Conservation (phyloP, 2,113 vertebrate genomes). For the Sisor rabdophorus region DNA sequence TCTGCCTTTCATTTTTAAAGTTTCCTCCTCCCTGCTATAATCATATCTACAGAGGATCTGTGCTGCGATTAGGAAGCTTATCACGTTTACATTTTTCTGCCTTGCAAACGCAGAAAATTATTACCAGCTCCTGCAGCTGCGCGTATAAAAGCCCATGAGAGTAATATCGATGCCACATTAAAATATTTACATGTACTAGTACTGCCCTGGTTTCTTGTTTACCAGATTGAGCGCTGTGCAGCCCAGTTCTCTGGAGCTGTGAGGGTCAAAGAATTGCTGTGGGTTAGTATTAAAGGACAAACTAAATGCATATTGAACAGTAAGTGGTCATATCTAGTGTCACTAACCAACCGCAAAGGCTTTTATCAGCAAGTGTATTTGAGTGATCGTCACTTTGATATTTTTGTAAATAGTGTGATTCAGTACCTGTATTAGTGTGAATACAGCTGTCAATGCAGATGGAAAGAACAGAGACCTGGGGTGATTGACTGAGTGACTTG, state of each 20-base stretch:
- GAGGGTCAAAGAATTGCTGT: constrained; percentile 30
- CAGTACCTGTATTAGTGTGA: background rate
- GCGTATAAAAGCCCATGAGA: constrained; percentile 31
- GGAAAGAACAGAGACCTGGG: constrained; percentile 4
- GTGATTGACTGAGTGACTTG: background rate
- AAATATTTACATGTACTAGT: constrained; percentile 47
- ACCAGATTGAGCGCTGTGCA: constrained; percentile 13
- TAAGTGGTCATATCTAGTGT: constrained; percentile 49
- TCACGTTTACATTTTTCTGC: constrained; percentile 28
- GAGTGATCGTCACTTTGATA: background rate
- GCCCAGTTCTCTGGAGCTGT: constrained; percentile 2
- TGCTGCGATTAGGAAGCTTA: constrained; percentile 30
- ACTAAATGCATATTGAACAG: constrained; percentile 57
- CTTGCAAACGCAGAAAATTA: constrained; percentile 36
- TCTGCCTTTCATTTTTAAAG: constrained; percentile 2
- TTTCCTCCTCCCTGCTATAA: constrained; percentile 4
- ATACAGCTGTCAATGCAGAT: background rate
- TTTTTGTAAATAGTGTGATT: background rate
- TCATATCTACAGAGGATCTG: constrained; percentile 8
- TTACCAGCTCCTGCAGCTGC: constrained; percentile 40
- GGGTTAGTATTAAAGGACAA: constrained; percentile 58
- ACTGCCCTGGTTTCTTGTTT: constrained; percentile 38
- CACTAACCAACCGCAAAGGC: constrained; percentile 10
- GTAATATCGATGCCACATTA: constrained; percentile 48
- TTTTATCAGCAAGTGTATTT: background rate